Percentiles rank a stretch among this genome's conserved stretches.
phyloP scores from a whole-genome alignment of 1,140 invertebrate species.

The Lordiphosa stackelbergi region DNA sequence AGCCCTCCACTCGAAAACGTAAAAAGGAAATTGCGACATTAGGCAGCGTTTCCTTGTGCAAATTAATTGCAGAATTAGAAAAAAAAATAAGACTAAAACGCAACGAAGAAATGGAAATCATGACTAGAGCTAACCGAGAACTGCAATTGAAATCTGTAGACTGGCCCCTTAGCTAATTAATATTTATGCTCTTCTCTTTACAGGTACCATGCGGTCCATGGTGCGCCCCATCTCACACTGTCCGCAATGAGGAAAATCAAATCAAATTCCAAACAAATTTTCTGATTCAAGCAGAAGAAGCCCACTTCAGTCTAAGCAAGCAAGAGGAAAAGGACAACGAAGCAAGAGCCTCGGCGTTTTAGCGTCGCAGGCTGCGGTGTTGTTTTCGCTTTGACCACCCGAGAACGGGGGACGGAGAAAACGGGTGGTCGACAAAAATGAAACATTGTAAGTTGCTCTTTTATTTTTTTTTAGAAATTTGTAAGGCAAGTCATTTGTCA shows the following conservation, averaged over 20 bases:
- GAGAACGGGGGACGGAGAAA: too few species aligned
- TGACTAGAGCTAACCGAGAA: neutral
- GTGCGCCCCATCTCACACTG: too few species aligned
- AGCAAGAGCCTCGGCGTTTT: too few species aligned
- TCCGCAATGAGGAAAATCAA: constrained; percentile 5
- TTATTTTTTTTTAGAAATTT: too few species aligned
- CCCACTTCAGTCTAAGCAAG: neutral
- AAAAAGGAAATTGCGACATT: constrained; percentile 41
- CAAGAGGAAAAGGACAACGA: too few species aligned
- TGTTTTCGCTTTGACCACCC: too few species aligned
- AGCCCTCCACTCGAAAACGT: constrained; percentile 2
- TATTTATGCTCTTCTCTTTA: constrained; percentile 10
- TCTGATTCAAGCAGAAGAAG: neutral
- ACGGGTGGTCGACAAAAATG: constrained; percentile 23
- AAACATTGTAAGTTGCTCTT: constrained; percentile 23
- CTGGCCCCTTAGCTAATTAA: constrained; percentile 9
- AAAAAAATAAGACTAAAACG: neutral
- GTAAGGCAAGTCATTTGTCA: too few species aligned
- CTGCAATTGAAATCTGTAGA: constrained; percentile 7
- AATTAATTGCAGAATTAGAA: constrained; percentile 14
- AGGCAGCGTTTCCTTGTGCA: constrained; percentile 26
- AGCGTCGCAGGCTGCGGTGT: too few species aligned
- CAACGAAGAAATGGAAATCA: neutral
- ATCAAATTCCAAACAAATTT: constrained; percentile 6
- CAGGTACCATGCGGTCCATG: constrained; percentile 6